Conservation (phyloP, 1,140 invertebrate genomes). For the Apis mellifera region DNA sequence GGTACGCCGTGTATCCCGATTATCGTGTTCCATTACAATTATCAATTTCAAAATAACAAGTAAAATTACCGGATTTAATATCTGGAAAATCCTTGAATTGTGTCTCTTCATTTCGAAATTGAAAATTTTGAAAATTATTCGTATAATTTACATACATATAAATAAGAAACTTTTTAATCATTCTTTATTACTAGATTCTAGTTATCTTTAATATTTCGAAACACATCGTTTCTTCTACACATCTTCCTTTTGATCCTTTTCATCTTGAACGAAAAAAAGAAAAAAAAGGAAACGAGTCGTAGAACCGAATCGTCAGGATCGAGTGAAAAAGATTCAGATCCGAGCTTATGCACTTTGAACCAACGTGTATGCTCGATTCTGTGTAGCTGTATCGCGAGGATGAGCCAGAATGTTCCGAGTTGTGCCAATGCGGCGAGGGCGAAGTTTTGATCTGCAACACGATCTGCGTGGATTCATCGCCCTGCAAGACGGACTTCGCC, state of each 20-base stretch:
- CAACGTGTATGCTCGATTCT: not conserved
- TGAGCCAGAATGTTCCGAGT: constrained; percentile 91
- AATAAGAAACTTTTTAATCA: too few species aligned
- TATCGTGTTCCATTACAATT: not conserved
- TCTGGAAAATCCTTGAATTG: not conserved
- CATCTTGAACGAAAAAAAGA: not conserved
- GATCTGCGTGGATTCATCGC: constrained; percentile 90
- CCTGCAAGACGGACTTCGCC: constrained; percentile 92
- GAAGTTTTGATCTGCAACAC: constrained; percentile 91
- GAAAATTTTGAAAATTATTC: too few species aligned
- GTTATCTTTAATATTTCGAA: too few species aligned
- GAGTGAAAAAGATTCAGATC: not conserved
- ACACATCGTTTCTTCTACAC: not conserved
- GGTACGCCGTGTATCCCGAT: not conserved
- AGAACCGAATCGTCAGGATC: not conserved
- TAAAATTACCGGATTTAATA: not conserved
- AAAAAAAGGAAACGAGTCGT: not conserved
- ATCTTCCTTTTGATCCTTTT: not conserved
- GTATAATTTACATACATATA: too few species aligned
- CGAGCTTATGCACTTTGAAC: not conserved
- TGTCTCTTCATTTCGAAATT: not conserved
- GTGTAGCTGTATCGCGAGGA: constrained; percentile 91
- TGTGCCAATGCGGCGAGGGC: constrained; percentile 89
- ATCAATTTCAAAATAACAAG: not conserved
- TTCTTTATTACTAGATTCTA: too few species aligned